These are phyloP conservation scores for Apantesis nais DNA, from an alignment of 2,888 invertebrate species.

Conservation along the genomic window DNA sequence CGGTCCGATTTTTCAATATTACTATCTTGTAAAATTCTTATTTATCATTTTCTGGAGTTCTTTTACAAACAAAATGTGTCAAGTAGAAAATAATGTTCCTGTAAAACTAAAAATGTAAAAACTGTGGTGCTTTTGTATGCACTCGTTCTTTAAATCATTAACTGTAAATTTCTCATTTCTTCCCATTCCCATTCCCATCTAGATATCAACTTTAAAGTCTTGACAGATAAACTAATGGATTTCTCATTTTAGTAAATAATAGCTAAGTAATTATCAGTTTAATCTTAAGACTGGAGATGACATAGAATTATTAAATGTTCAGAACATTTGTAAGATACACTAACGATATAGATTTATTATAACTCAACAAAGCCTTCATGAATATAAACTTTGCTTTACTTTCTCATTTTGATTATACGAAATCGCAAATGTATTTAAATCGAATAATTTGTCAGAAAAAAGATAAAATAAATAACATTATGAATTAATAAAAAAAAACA, in stretches of 20 bases:
- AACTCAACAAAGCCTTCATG: neutral
- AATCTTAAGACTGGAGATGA: conserved; percentile 4
- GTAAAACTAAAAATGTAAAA: neutral
- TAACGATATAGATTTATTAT: neutral
- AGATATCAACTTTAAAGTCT: neutral
- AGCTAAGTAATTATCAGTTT: neutral
- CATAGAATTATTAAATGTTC: conserved; percentile 11
- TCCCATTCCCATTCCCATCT: too few relatives aligned
- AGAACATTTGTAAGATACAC: neutral
- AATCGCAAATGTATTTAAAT: neutral
- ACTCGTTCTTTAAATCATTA: neutral
- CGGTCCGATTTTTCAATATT: too few relatives aligned
- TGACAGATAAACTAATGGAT: neutral
- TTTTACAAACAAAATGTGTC: neutral
- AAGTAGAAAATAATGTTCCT: neutral
- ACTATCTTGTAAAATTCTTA: too few relatives aligned
- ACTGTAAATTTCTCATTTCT: neutral
- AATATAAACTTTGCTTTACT: neutral
- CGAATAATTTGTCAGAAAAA: neutral
- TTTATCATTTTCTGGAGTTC: neutral
- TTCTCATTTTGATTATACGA: neutral
- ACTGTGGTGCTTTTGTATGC: neutral
- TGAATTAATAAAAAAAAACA: neutral
- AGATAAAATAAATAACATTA: neutral
- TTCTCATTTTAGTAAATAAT: neutral